Base-by-base conservation (phyloP, 2,888 invertebrate species). In the Platycheirus rosarum region DNA sequence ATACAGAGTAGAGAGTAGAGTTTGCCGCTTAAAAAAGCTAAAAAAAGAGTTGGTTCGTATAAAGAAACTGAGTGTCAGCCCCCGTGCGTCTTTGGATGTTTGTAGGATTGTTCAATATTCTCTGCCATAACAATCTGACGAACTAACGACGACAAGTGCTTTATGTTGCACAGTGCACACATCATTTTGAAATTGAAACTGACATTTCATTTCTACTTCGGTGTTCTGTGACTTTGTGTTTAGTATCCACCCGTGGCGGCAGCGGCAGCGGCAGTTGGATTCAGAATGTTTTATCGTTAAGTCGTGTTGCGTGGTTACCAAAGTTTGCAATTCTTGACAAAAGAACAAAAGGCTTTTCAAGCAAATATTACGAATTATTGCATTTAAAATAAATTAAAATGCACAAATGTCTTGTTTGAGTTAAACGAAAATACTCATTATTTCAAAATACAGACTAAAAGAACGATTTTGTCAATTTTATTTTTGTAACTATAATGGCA, bases 211-310 rank as follows among this genome's bases (percentile, higher is more conserved):
- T 29, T 26, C 8, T 48, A 29, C 11, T 48, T 55, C n/a, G n/a
- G 7, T 35, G 37, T 55, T 46, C n/a, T n/a, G n/a, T n/a, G n/a
- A n/a, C n/a, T n/a, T n/a, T n/a, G n/a, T n/a, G n/a, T n/a, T n/a
- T n/a, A n/a, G n/a, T n/a, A n/a, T n/a, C n/a, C n/a, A n/a, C n/a
- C n/a, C n/a, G n/a, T n/a, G n/a, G n/a, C n/a, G n/a, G n/a, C 29
- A 18, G 13, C 32, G 5, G 40, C 42, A 14, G 49, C 63, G 55
- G 26, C 86, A 89, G 88, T 90, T 85, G 68, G 77, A 68, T 85
- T 86, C 84, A 79, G 86, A 85, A 87, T 87, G 89, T 88, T 89
- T 85, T 86, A 86, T 86, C 87, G 89, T 87, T 87, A 85, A 87
- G 89, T 89, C 88, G 90, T 88, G 86, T 86, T 71, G 74, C 85